Base-by-base conservation (phyloP, 1,140 invertebrate genomes). In the Aphelinus certus region DNA sequence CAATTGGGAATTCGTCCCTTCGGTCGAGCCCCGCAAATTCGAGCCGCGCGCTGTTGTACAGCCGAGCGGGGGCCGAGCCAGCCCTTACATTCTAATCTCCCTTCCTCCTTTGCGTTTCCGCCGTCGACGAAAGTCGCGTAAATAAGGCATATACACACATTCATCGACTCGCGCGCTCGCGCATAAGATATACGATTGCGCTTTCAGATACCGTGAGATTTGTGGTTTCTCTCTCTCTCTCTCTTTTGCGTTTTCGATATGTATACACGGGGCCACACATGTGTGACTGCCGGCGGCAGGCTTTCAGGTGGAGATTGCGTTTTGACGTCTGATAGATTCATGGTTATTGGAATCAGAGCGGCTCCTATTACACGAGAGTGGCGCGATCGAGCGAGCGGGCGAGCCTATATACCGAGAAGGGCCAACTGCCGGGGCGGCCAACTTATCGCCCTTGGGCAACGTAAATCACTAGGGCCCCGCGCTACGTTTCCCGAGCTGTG, bases 271-370 rank as follows among this genome's bases (percentile, higher is more conserved):
- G 26, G 9, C 3, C 9, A 43, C 42, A 7, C 5, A 7, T 26
- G 51, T 3, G 63, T 48, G 26, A 45, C 51, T 67, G 64, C 9
- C 45, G 65, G 80, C 81, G 76, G 67, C 55, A 66, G 60, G 79
- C 78, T 83, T 85, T 83, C 84, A 85, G 81, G 81, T 83, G 77
- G 81, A 86, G 85, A 87, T 88, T 87, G 85, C 81, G 79, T 86
- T 87, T 86, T 87, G 87, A 88, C 87, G 78, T 86, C 76, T 87
- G 87, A 88, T 88, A 85, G 85, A 87, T 88, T 88, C 86, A 88
- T 88, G 86, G 87, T 87, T 88, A 87, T 88, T 87, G 86, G 87
- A 87, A 87, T 85, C 83, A 85, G 84, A 85, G 82, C 81, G 82
- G 81, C 83, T 80, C 85, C 26, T 26, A 26, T 26, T 53, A 53